phyloP scores from a whole-genome alignment of 1,140 invertebrate species.

The Formica exsecta region DNA sequence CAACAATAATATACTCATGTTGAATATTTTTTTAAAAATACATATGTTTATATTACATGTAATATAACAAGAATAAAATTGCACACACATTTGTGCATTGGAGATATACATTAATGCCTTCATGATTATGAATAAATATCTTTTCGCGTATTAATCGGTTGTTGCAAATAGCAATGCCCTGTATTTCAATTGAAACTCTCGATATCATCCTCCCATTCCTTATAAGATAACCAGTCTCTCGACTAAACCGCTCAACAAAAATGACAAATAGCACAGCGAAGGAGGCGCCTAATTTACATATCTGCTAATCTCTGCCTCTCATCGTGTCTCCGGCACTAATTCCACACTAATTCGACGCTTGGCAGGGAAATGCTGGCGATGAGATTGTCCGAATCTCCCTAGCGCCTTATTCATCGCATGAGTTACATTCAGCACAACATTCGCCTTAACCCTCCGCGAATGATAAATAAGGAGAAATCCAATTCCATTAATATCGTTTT shows the following conservation, averaged over 20 bases:
- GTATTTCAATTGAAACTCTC: constrained; percentile 21
- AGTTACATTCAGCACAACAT: constrained; percentile 49
- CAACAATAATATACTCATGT: background rate
- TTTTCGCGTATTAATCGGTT: background rate
- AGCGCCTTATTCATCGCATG: constrained; percentile 48
- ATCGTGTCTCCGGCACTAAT: constrained; percentile 72
- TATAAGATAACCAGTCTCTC: constrained; percentile 1
- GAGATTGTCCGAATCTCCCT: constrained; percentile 73
- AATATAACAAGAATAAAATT: constrained; percentile 18
- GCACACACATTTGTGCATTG: background rate
- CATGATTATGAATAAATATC: background rate
- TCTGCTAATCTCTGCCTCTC: constrained; percentile 76
- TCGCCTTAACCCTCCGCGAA: constrained; percentile 31
- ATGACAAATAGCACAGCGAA: constrained; percentile 78
- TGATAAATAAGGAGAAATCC: constrained; percentile 40
- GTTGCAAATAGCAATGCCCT: background rate
- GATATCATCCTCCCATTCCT: constrained; percentile 1
- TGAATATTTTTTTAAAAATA: background rate
- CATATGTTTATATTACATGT: background rate
- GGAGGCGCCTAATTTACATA: constrained; percentile 78
- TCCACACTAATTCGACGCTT: constrained; percentile 71
- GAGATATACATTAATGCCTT: background rate
- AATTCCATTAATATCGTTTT: constrained; percentile 39
- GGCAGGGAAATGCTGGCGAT: constrained; percentile 71
- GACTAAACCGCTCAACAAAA: constrained; percentile 71